Conservation (phyloP, 2,797 vertebrate species). For the Spatula versicolor region DNA sequence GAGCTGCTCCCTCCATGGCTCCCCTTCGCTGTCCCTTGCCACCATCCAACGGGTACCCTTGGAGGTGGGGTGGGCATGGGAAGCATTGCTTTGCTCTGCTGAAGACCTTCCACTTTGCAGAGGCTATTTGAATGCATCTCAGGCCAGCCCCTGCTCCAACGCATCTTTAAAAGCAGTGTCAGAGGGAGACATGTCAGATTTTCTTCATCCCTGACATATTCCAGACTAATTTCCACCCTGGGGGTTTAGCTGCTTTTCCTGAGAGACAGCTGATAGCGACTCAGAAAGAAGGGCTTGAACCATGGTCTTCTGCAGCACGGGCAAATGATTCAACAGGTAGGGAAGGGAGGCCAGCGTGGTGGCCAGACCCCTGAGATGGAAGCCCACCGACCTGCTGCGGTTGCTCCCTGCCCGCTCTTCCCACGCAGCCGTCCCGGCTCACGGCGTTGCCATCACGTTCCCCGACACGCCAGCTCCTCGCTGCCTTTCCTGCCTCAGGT, state of each 20-base stretch:
- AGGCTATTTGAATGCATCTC: neutral
- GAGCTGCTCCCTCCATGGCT: neutral
- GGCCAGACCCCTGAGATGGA: neutral
- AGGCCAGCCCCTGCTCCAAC: neutral
- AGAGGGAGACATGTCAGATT: neutral
- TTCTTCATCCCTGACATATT: conserved; percentile 21
- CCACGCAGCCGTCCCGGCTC: accelerated
- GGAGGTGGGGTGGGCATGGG: neutral
- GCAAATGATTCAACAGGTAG: neutral
- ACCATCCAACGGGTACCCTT: neutral
- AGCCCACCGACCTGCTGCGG: neutral
- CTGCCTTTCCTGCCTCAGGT: conserved; percentile 23
- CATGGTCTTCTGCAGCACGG: neutral
- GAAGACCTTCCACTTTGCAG: neutral
- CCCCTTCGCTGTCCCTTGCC: neutral
- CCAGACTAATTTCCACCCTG: conserved; percentile 7
- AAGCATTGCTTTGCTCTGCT: neutral
- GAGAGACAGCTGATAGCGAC: neutral
- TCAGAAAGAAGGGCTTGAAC: neutral
- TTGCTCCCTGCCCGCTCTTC: neutral
- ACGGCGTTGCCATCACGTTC: neutral
- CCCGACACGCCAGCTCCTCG: accelerated
- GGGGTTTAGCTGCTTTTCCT: neutral
- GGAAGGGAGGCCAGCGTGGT: neutral
- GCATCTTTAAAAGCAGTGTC: neutral